Evolutionary conservation across 1,140 invertebrate genomes (phyloP), one percentile per base, ranked within the genome.

Genomic region (Anastrepha ludens): DNA sequence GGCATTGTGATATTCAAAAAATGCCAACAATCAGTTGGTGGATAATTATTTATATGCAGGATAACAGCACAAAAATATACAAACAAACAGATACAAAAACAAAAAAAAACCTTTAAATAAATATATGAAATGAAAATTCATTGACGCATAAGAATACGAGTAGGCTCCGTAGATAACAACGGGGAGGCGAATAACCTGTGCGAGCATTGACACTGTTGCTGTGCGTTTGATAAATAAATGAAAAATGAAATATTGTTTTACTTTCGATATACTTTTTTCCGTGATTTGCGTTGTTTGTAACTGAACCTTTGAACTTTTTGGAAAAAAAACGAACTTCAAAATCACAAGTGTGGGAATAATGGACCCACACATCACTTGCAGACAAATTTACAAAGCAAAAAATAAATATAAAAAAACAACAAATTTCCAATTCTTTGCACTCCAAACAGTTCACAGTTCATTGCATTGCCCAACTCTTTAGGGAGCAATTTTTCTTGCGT

Each of bases 11-110:
- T 81, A 81, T 81, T 47, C 74, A 81, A 55, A 58, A 81, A 81
- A 81, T 81, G 74, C 74, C 74, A 81, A 81, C 74, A 81, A 81
- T 81, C 74, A 81, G 55, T 81, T 81, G 74, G n/a, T 81, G 74
- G n/a, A 81, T 81, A 81, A 81, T 81, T 81, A 81, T 81, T 55
- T 81, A 81, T 58, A 20, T 20, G 20, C 74, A 78, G 74, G 74
- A 50, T 78, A 78, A 78, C 29, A 55, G n/a, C 1, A 17, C n/a
- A 6, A 11, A 3, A 55, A 11, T 11, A 55, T 2, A 55, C 50
- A 2, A 55, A 55, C 29, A 29, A 29, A 29, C 29, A 29, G 29
- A 29, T 29, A 29, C 29, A 29, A 29, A 29, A 29, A 29, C 29
- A 29, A 29, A 29, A 29, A 29, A 29, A 29, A 29, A 29, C 29